phyloP scores from a whole-genome alignment of 2,797 vertebrate species.

The Brachyalestes nurse region DNA sequence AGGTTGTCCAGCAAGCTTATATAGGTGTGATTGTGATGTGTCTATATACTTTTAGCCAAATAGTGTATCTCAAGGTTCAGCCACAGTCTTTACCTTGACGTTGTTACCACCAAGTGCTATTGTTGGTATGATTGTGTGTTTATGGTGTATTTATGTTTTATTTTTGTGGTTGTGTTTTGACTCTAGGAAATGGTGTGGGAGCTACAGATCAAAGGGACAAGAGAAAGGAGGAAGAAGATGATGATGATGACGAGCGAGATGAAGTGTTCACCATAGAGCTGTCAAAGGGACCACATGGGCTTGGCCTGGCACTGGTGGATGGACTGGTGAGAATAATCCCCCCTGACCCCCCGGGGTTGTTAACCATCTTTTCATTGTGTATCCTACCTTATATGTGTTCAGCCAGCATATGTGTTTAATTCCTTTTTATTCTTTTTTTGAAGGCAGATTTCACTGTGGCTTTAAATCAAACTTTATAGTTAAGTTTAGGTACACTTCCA shows the following conservation, averaged over 20 bases:
- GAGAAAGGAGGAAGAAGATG: slow-evolving; percentile 29
- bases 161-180: slow-evolving; percentile 21
- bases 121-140: background rate
- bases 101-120: background rate
- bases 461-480: background rate
- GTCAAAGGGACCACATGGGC: slow-evolving; percentile 74
- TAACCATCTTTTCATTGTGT: too few species aligned
- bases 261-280: slow-evolving; percentile 80
- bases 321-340: slow-evolving; percentile 67
- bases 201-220: slow-evolving; percentile 56
- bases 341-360: too few species aligned
- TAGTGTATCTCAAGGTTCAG: too few species aligned
- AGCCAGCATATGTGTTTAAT: background rate
- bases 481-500: background rate
- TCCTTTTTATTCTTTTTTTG: background rate
- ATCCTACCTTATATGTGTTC: too few species aligned
- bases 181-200: slow-evolving; percentile 36
- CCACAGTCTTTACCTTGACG: too few species aligned
- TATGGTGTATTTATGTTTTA: too few species aligned
- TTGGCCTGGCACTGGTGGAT: slow-evolving; percentile 80
- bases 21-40: too few species aligned
- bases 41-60: too few species aligned
- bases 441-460: background rate
- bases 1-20: too few species aligned
- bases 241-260: slow-evolving; percentile 66